These are phyloP conservation scores for Hycleus cichorii DNA, from an alignment of 1,140 invertebrate species.

Conservation along the genomic window DNA sequence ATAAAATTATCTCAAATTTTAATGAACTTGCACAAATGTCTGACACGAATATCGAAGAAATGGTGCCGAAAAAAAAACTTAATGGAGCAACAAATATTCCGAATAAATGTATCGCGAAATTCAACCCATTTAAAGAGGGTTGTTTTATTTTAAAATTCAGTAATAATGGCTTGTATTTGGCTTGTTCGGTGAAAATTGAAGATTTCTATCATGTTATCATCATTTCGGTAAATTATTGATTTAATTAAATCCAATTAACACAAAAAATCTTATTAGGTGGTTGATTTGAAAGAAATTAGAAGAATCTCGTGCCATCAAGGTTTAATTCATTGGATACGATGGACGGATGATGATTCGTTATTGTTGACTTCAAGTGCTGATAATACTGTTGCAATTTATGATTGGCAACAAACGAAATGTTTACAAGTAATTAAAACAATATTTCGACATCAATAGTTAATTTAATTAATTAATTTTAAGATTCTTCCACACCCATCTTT, in stretches of 20 bases:
- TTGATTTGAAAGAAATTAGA: constrained; percentile 22
- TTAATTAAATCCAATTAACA: too few species aligned
- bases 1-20: constrained; percentile 1
- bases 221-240: constrained; percentile 24
- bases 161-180: constrained; percentile 33
- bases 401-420: constrained; percentile 22
- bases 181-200: constrained; percentile 24
- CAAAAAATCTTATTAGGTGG: background rate
- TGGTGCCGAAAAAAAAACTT: background rate
- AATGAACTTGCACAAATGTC: background rate
- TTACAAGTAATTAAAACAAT: constrained; percentile 18
- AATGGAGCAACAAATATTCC: constrained; percentile 25
- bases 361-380: constrained; percentile 34
- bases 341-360: constrained; percentile 24
- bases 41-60: background rate
- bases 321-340: constrained; percentile 34
- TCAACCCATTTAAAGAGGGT: constrained; percentile 28
- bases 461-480: constrained; percentile 17
- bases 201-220: constrained; percentile 27
- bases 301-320: constrained; percentile 29
- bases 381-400: constrained; percentile 28
- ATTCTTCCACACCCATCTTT: constrained; percentile 33
- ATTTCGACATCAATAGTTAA: background rate
- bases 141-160: constrained; percentile 35
- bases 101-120: constrained; percentile 25